Base-by-base conservation (phyloP, 2,113 vertebrate genomes). In the Dunckerocampus dactyliophorus region DNA sequence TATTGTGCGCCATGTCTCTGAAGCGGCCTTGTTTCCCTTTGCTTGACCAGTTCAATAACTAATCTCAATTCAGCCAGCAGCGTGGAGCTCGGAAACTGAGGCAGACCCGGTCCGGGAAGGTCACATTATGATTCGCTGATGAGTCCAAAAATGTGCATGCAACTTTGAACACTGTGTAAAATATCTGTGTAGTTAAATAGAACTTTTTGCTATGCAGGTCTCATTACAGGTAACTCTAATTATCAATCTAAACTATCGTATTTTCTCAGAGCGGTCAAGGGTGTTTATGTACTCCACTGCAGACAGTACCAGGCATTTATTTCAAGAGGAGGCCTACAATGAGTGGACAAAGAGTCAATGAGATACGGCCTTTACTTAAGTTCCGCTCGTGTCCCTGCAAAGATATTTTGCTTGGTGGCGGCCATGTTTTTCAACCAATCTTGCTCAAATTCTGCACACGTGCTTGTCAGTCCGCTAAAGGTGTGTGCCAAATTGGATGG, bases 31-130 rank as follows among this genome's bases (percentile, higher is more conserved):
- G 82, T 87, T 83, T 79, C 81, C 63, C 76, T 76, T 67, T 71
- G 82, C 83, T 76, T 66, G 71, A 76, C 71, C 85, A 76, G 86
- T 87, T 89, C 88, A 86, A 87, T 89, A 89, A 85, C 85, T 88
- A 83, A 88, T 89, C 84, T 85, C 79, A 81, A 79, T 85, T 81
- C 78, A 85, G 80, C 81, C 79, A 67, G 72, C 72, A 85, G 86
- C 76, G 55, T 67, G 62, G 54, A 53, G 85, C 64, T 66, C 70
- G 78, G 56, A 74, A 85, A 81, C 83, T 59, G 65, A 79, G 68
- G 55, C 42, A 10, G n/a, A 12, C 20, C 31, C 11, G 8, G 54
- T 16, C 55, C 64, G 61, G 24, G 57, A 28, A 58, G 71, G 72
- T 81, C 59, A 80, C 39, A 55, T 63, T 31, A 72, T 67, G 67